Evolutionary conservation across 64 coral and sea anemone species (phyloP), one percentile per base, ranked within the genome.

Genomic region (Pocillopora damicornis): DNA sequence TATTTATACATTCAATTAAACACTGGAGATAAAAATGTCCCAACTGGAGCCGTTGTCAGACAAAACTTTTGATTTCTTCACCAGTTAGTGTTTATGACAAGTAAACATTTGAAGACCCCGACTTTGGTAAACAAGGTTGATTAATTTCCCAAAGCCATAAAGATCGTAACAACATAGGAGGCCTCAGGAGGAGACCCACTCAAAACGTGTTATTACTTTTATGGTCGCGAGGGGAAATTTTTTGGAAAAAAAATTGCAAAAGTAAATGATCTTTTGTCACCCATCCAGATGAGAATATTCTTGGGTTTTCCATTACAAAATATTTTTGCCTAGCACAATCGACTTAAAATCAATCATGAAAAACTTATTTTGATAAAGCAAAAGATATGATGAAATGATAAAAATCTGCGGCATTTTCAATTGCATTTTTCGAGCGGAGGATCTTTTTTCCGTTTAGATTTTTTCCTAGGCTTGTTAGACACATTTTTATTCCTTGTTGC

Each of bases 1-100:
- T 85, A 38, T 85, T 85, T 72, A 58, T 73, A 85, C 45, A 72
- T 85, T 85, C 58, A 85, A 85, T 85, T 85, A 69, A 68, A 67
- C 42, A 58, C 65, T 25, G 23, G 4, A 9, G 65, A 69, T 57
- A 45, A 85, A 83, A 42, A 72, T 81, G 79, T 18, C 60, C 57
- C 75, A 60, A 35, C 59, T 25, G 26, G 59, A 63, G 59, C 60
- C 13, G 18, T 45, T 77, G 75, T 77, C 18, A 77, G 79, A 81
- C 59, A 71, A 71, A 73, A 71, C 37, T 72, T 58, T 51, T 57
- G 37, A 85, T 72, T 85, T 85, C 45, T 72, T 22, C 56, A 79
- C 7, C 65, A 26, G 81, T 64, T 12, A 59, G 59, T 63, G 63
- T 63, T 63, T 81, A 16, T 34, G 60, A 60, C 62, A 66, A 35